Evolutionary conservation across 2,113 vertebrate genomes (phyloP).

Genomic region (Aramus guarauna): DNA sequence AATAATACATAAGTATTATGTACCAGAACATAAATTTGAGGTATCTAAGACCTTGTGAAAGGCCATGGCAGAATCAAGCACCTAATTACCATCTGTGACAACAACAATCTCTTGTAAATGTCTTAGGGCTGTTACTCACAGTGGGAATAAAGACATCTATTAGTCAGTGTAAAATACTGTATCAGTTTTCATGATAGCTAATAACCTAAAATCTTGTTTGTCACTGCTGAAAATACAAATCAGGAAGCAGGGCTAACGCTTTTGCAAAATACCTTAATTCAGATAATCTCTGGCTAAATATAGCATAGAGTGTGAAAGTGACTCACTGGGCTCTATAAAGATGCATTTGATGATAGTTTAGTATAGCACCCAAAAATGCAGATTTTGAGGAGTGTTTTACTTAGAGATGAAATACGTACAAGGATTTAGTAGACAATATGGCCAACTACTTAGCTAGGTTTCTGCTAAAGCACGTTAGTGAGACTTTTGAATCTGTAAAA

Average conservation of each 20-base stretch:
- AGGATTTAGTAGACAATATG: neutral
- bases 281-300: neutral
- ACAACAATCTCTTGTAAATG: neutral
- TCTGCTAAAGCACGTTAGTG: neutral
- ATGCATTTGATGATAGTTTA: neutral
- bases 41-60: neutral
- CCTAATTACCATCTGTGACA: neutral
- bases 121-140: neutral
- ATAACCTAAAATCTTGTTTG: neutral
- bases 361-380: neutral
- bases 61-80: neutral
- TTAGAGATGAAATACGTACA: neutral
- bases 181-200: neutral
- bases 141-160: neutral
- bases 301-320: neutral
- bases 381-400: neutral
- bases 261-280: neutral
- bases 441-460: neutral
- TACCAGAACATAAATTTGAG: neutral
- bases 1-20: neutral
- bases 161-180: neutral
- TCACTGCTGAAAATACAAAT: neutral
- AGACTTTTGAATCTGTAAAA: neutral
- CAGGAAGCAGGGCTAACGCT: neutral
- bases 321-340: neutral